Evolutionary conservation across 2,888 invertebrate species (phyloP), one percentile per base, ranked within the genome.

Genomic region (Pollenia amentaria): DNA sequence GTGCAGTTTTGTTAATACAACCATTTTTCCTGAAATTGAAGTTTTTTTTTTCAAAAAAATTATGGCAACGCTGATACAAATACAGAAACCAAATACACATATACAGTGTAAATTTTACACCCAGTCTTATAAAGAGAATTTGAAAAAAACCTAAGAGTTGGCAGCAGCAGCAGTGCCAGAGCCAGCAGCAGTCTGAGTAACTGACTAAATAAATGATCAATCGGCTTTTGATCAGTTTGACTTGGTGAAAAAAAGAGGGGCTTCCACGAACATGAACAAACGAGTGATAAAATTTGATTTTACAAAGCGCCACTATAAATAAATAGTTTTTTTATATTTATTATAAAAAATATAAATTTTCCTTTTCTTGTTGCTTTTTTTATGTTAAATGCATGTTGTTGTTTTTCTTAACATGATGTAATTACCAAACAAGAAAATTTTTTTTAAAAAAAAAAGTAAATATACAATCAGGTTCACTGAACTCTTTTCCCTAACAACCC

Each of bases 231-330:
- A 73, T 75, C 65, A 73, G 42, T 80, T 64, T 67, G 9, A 57
- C 40, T 11, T n/a, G 40, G 29, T 29, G 29, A 9, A 65, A 46
- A 64, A 84, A 78, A 73, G 38, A 51, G 84, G 73, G 51, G 38
- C 62, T 72, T 70, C 16, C 18, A 67, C 60, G 29, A 60, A 57
- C 16, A 46, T 21, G 65, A 64, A 16, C n/a, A 3, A 69, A 53
- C 46, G 73, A 81, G 21, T 65, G 67, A 60, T 75, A 75, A 75
- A 69, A 69, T 76, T 69, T 72, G 44, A 77, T 78, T 84, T 78
- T 81, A 87, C 80, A 87, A 67, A 87, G 84, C 87, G 87, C 87
- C 87, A 87, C 87, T 77, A 87, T 87, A 84, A 87, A 81, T 77
- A 79, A 55, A 72, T 64, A 72, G 14, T 48, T 64, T 60, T 48